Base-by-base conservation (phyloP, 2,888 invertebrate genomes). In the Trisateles emortualis region DNA sequence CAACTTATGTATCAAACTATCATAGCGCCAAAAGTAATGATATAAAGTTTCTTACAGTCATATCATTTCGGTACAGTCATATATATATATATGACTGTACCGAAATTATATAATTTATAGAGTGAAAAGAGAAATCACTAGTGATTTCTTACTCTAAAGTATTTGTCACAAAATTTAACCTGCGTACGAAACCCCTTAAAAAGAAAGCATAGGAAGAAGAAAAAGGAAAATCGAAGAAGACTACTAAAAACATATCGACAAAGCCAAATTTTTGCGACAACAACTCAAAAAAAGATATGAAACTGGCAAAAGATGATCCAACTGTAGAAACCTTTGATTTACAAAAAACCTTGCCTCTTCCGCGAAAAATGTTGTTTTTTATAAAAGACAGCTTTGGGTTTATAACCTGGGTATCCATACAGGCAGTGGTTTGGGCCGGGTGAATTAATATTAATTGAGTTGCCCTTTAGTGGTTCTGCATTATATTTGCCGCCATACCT, bases 331-430 rank as follows among this genome's bases (percentile, higher is more conserved):
- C 52, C 13, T 60, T 53, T 11, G 53, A 60, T 60, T 16, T 35
- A 4, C 52, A 57, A 41, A 59, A 62, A 42, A 59, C 59, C 6
- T 40, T 63, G 17, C 59, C 62, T 29, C 39, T 68, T 35, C 66
- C 66, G 10, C 35, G 59, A 17, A 64, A 6, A 64, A 62, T 57
- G 24, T 67, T 39, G 61, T 65, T 19, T 68, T 65, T 45, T 71
- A 72, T 39, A 72, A 71, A 53, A 52, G 63, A 26, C 70, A 68
- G 38, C 52, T 71, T 0, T 63, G 65, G 64, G 43, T 68, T 2
- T 69, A 63, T 35, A 69, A 69, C 46, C 33, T 54, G 11, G 65
- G 67, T 14, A 65, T 70, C 29, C 67, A 64, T 38, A 50, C 54
- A 17, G 62, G 54, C 16, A 55, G 52, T 39, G n/a, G n/a, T n/a